Evolutionary conservation across 2,797 vertebrate species (phyloP).

Genomic region (Lemur catta): DNA sequence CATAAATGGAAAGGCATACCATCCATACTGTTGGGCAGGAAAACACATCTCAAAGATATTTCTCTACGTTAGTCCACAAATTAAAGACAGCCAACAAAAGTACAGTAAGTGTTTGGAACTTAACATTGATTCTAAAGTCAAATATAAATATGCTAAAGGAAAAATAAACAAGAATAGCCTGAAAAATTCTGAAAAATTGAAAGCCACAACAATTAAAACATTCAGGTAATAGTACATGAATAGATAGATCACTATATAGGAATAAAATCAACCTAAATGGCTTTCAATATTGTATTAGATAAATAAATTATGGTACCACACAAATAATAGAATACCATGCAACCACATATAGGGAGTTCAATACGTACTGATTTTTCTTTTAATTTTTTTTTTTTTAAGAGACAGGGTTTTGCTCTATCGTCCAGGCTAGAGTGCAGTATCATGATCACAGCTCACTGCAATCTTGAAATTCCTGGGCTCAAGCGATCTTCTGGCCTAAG

Average conservation of each 20-base stretch:
- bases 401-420: too few species aligned
- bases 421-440: too few species aligned
- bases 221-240: not conserved
- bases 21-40: not conserved
- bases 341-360: not conserved
- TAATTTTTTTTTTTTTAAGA: too few species aligned
- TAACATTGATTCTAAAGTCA: not conserved
- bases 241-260: not conserved
- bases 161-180: not conserved
- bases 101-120: not conserved
- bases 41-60: not conserved
- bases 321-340: not conserved
- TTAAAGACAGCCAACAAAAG: not conserved
- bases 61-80: not conserved
- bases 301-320: not conserved
- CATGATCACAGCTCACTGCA: too few species aligned
- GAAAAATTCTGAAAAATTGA: not conserved
- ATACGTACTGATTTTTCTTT: not conserved
- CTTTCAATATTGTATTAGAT: not conserved
- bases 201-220: constrained; percentile 16
- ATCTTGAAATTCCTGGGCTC: too few species aligned
- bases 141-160: not conserved
- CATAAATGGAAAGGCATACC: not conserved
- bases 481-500: too few species aligned
- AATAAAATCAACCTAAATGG: not conserved